phyloP scores from a whole-genome alignment of 2,797 vertebrate species.

The Brachyrhaphis roseni region DNA sequence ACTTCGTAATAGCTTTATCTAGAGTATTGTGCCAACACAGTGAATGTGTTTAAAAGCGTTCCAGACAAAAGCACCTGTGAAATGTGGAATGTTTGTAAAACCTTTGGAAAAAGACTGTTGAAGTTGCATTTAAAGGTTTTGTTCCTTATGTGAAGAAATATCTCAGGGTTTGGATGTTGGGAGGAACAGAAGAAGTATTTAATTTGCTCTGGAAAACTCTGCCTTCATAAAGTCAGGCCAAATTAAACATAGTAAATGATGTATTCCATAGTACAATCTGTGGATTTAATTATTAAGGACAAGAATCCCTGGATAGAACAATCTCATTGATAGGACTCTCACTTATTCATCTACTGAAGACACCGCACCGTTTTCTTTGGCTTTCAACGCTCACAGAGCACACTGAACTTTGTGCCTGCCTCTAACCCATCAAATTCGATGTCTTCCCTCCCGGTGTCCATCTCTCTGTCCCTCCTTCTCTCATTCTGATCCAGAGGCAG shows the following conservation, averaged over 20 bases:
- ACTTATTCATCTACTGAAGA: constrained; percentile 8
- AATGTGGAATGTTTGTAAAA: neutral
- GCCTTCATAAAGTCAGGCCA: neutral
- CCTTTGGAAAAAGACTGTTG: neutral
- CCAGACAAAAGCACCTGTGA: neutral
- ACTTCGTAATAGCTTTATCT: neutral
- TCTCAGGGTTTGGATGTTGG: neutral
- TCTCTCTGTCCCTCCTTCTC: constrained; percentile 52
- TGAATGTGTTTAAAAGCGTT: neutral
- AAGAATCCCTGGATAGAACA: neutral
- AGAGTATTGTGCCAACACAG: neutral
- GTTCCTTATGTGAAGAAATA: neutral
- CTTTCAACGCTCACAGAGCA: constrained; percentile 33
- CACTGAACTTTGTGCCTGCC: constrained; percentile 60
- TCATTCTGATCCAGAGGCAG: constrained; percentile 65
- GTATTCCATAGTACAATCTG: neutral
- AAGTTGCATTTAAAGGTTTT: neutral
- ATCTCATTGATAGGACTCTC: constrained; percentile 1
- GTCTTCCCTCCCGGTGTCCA: constrained; percentile 48
- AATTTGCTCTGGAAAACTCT: constrained; percentile 1
- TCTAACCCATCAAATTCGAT: constrained; percentile 56
- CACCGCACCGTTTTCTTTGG: constrained; percentile 38
- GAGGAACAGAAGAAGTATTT: neutral
- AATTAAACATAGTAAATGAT: constrained; percentile 4
- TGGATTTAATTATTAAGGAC: constrained; percentile 1